Percentiles rank a stretch among this genome's conserved stretches.
These are phyloP conservation scores for Melanocharis versteri DNA, from an alignment of 2,113 vertebrate genomes.

Conservation along the genomic window DNA sequence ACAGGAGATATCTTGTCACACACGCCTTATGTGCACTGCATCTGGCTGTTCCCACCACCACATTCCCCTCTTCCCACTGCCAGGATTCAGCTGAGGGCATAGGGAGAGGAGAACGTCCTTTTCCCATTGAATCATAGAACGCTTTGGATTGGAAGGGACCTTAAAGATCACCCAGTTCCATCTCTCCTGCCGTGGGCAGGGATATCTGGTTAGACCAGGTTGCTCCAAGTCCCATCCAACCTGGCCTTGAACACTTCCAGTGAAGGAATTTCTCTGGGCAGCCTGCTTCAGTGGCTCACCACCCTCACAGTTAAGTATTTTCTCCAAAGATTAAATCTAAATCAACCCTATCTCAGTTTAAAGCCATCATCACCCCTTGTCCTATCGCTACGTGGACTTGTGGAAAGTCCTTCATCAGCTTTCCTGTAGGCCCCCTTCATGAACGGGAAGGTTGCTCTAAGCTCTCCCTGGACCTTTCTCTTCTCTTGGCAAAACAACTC, in stretches of 20 bases:
- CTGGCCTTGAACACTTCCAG: not conserved
- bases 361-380: not conserved
- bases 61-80: not conserved
- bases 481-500: not conserved
- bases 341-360: not conserved
- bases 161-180: not conserved
- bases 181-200: not conserved
- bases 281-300: not conserved
- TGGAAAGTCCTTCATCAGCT: not conserved
- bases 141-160: not conserved
- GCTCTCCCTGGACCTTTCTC: not conserved
- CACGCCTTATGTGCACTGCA: not conserved
- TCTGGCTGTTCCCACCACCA: not conserved
- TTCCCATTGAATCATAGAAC: not conserved
- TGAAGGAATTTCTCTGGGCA: not conserved
- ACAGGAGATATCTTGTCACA: not conserved
- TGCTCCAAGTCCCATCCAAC: not conserved
- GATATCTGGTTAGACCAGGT: not conserved
- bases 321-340: not conserved
- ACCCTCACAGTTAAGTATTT: not conserved
- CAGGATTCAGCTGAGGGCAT: not conserved
- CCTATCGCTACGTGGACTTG: rapidly evolving
- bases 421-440: not conserved
- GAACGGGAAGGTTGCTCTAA: not conserved
- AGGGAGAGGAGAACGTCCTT: not conserved